These are phyloP conservation scores for Nothoprocta pentlandii DNA, from an alignment of 2,113 vertebrate species.

Conservation along the genomic window DNA sequence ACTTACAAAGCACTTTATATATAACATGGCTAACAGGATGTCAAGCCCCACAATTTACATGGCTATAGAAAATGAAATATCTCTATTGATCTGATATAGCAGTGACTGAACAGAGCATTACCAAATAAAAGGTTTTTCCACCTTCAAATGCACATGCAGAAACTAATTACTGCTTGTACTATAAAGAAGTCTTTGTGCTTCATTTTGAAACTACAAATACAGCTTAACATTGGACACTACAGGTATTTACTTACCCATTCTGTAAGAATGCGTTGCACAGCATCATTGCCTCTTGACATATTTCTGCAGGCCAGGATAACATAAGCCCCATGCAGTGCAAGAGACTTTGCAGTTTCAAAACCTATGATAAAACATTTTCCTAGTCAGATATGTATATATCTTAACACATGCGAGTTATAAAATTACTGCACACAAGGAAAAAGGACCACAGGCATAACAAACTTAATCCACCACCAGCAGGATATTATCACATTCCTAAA, in stretches of 20 bases:
- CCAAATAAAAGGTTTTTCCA: not conserved
- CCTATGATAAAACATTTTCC: constrained; percentile 78
- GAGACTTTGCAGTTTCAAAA: constrained; percentile 94
- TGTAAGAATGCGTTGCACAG: constrained; percentile 82
- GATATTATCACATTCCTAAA: not conserved
- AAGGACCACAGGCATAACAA: not conserved
- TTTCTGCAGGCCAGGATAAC: constrained; percentile 95
- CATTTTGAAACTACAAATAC: not conserved
- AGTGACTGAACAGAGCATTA: not conserved
- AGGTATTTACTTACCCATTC: constrained; percentile 90
- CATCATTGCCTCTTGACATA: constrained; percentile 82
- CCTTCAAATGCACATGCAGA: not conserved
- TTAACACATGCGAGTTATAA: not conserved
- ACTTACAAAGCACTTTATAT: not conserved
- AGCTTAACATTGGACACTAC: not conserved
- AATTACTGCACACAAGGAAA: not conserved
- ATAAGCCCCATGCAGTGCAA: constrained; percentile 92
- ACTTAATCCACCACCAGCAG: not conserved
- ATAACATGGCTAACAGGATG: rapidly evolving
- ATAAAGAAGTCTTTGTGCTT: not conserved
- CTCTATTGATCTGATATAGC: rapidly evolving
- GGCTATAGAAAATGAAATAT: rapidly evolving
- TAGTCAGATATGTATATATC: not conserved
- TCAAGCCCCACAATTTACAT: not conserved
- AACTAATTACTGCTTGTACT: not conserved